phyloP scores from a whole-genome alignment of 2,113 vertebrate species.

The Damaliscus lunatus region DNA sequence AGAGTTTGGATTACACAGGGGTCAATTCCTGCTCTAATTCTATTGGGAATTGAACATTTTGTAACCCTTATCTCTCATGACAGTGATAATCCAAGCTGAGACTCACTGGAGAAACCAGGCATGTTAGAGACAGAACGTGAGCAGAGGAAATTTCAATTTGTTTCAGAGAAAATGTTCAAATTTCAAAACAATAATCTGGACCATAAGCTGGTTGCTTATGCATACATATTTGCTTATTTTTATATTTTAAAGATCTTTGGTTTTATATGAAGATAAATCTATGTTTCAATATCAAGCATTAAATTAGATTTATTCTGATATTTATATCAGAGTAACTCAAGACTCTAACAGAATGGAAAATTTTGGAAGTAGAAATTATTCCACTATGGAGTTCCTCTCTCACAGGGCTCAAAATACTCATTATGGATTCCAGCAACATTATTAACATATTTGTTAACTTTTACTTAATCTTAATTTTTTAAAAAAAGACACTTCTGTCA shows the following conservation, averaged over 20 bases:
- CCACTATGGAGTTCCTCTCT: background rate
- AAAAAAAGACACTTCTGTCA: background rate
- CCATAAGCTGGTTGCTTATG: background rate
- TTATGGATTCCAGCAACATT: background rate
- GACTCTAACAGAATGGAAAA: background rate
- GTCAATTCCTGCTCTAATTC: background rate
- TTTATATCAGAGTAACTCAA: background rate
- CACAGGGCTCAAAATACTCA: background rate
- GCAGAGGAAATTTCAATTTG: background rate
- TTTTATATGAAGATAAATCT: conserved; percentile 10
- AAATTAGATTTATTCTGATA: conserved; percentile 2
- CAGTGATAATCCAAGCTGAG: background rate
- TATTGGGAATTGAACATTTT: background rate
- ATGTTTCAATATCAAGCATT: conserved; percentile 7
- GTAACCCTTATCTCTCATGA: background rate
- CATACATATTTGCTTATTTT: background rate
- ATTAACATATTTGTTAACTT: background rate
- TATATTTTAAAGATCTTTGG: background rate
- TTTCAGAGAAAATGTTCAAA: background rate
- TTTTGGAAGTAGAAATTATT: conserved; percentile 9
- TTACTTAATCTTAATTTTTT: background rate
- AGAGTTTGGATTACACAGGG: background rate
- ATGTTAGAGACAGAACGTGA: background rate
- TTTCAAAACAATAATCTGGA: background rate
- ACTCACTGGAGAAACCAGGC: background rate